Base-by-base conservation (phyloP, 2,888 invertebrate species). In the Caenorhabditis sp. region DNA sequence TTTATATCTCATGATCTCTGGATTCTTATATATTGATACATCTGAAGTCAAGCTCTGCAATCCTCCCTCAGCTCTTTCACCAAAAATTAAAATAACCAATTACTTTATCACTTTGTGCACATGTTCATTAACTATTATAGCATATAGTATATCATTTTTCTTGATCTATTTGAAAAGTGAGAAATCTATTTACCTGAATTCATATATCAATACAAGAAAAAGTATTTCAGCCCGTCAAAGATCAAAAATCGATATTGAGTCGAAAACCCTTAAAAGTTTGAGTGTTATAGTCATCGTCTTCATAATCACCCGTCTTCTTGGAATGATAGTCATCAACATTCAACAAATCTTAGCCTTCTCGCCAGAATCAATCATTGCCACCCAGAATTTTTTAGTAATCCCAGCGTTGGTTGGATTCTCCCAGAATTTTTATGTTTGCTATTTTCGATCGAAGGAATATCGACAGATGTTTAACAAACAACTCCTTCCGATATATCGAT, bases 381-480 rank as follows among this genome's bases (percentile, higher is more conserved):
- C 38, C 1, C 62, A 54, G 12, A 53, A 62, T 36, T 10, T 62
- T 36, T 17, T 61, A 26, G 60, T 62, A 0, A 21, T 62, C 36
- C 36, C 23, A 12, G 62, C 62, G 7, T 23, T 62, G 7, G n/a
- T 62, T 38, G 31, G 54, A 12, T 62, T 53, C 20, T 62, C 62
- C 14, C 62, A 62, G 52, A 62, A 53, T 36, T 53, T 53, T 36
- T 62, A 62, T 52, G 54, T 62, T 8, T 62, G 62, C 62, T 62
- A 62, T 25, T 31, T 54, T 25, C 62, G 54, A 14, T 62, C 62
- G 36, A 17, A 38, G 12, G 62, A 62, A 36, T 62, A 62, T 53
- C 54, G 62, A 25, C 14, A 20, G 27, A 31, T 62, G 62, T 36
- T 62, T 8, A 54, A 62, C 38, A 25, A 36, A 20, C 62, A 62